Evolutionary conservation across 2,888 invertebrate genomes (phyloP).

Genomic region (Fragum whitleyi): DNA sequence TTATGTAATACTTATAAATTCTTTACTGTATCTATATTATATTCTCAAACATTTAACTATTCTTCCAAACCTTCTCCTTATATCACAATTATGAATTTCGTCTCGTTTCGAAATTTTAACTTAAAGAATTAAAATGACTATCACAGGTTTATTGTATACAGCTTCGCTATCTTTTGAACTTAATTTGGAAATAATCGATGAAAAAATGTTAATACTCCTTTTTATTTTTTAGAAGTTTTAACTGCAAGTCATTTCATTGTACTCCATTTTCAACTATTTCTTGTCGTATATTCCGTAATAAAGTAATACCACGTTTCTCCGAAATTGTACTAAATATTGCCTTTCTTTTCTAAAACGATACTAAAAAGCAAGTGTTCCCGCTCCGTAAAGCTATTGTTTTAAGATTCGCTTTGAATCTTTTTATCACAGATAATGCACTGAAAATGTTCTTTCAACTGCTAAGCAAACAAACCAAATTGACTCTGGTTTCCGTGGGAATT

Average conservation of each 20-base stretch:
- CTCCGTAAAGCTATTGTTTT: not conserved
- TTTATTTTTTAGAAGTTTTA: not conserved
- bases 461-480: slow-evolving; percentile 19
- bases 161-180: no score
- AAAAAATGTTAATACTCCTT: no score
- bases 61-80: no score
- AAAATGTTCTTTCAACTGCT: not conserved
- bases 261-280: not conserved
- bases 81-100: no score
- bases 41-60: no score
- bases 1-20: no score
- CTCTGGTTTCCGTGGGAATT: slow-evolving; percentile 16
- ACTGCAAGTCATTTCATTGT: slow-evolving; percentile 6
- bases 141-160: no score
- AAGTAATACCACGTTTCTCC: not conserved
- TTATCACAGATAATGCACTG: slow-evolving; percentile 1
- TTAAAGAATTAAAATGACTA: no score
- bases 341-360: not conserved
- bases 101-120: no score
- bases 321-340: not conserved
- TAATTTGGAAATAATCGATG: no score
- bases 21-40: no score
- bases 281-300: not conserved
- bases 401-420: not conserved
- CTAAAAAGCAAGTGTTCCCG: not conserved